Base-by-base conservation (phyloP, 2,888 invertebrate species). In the Pogonocherus hispidulus region DNA sequence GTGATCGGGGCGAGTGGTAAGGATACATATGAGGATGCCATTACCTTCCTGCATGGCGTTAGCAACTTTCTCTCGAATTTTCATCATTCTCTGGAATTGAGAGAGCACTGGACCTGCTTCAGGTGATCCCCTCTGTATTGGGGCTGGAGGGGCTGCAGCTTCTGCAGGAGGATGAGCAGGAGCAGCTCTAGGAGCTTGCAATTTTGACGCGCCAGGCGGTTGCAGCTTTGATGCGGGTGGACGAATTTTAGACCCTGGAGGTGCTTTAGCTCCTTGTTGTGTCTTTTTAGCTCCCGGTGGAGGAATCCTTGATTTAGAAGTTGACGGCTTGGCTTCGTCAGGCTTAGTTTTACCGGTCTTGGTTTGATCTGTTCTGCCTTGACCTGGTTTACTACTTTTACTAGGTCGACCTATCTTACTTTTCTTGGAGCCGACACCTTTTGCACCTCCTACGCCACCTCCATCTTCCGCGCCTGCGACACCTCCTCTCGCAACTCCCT, bases 81-180 rank as follows among this genome's bases (percentile, higher is more conserved):
- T 46, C 19, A 18, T 37, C 44, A 63, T 27, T 14, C 37, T 46
- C n/a, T 63, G 22, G 22, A 18, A 52, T 11, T 66, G 66, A 0
- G 60, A 35, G 2, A 69, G 19, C 11, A 71, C 63, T 8, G 64
- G 63, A 16, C 63, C 60, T 0, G 69, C 71, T 22, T 59, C 47
- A 2, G 69, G 62, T 6, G 71, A 71, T 19, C 71, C 71, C 18
- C 16, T 62, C 8, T 55, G 32, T 27, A 68, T 54, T 2, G 65
- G 70, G 19, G 49, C 14, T 19, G 47, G 59, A 9, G 18, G 20
- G 46, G n/a, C 11, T 41, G 23, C 27, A 18, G 63, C 52, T 16
- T 22, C n/a, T 2, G 35, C 37, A n/a, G 22, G 47, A n/a, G n/a
- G n/a, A n/a, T n/a, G n/a, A n/a, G n/a, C n/a, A n/a, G n/a, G n/a